Evolutionary conservation across 2,113 vertebrate species (phyloP).

Genomic region (Sinocyclocheilus anophthalmus): DNA sequence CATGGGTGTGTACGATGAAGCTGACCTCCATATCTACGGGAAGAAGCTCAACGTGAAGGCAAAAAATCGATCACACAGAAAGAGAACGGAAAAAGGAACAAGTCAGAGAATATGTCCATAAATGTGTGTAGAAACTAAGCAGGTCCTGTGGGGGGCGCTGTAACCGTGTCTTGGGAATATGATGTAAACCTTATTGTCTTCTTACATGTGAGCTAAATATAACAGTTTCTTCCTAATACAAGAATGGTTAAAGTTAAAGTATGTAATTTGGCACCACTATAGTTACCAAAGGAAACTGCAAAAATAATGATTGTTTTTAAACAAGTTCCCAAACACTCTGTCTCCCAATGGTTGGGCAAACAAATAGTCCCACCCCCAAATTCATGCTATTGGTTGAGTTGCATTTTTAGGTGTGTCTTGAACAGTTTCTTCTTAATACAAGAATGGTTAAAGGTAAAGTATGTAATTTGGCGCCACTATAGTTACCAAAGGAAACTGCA

Average conservation of each 20-base stretch:
- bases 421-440: neutral
- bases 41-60: neutral
- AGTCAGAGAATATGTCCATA: neutral
- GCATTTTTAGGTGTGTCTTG: neutral
- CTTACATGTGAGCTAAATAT: neutral
- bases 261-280: neutral
- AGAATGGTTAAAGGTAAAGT: neutral
- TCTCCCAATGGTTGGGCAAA: neutral
- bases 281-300: neutral
- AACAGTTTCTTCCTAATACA: neutral
- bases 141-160: conserved; percentile 8
- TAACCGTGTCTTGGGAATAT: neutral
- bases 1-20: conserved; percentile 24
- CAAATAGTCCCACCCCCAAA: neutral
- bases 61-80: too few species aligned
- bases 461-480: neutral
- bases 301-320: neutral
- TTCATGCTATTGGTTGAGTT: conserved; percentile 2
- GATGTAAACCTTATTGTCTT: neutral
- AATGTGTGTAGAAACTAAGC: conserved; percentile 3
- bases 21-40: neutral
- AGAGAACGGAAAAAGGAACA: neutral
- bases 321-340: neutral
- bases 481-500: neutral
- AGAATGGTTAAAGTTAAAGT: neutral